Evolutionary conservation across 2,113 vertebrate genomes (phyloP).

Genomic region (Ibidorhyncha struthersii): DNA sequence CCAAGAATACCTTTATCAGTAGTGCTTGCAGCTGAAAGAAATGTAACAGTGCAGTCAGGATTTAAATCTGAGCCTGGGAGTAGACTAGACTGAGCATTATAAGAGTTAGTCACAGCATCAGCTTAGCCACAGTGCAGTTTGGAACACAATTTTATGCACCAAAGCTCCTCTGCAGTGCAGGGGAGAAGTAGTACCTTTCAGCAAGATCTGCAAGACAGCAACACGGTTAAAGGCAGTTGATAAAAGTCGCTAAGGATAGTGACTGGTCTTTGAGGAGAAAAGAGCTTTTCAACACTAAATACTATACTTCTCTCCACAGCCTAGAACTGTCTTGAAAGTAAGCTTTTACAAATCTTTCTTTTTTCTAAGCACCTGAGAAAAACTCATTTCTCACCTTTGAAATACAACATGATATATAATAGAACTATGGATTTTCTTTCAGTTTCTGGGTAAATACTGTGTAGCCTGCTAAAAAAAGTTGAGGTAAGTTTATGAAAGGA

Average conservation of each 20-base stretch:
- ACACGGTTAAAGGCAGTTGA: rapidly evolving
- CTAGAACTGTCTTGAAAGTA: neutral
- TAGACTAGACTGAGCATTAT: neutral
- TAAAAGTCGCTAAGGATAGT: neutral
- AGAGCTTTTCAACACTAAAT: neutral
- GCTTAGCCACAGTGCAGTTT: neutral
- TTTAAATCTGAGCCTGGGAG: neutral
- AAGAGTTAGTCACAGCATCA: neutral
- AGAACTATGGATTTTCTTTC: neutral
- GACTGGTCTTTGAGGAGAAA: neutral
- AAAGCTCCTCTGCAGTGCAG: neutral
- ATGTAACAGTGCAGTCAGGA: neutral
- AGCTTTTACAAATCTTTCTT: neutral
- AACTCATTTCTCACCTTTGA: neutral
- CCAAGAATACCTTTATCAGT: neutral
- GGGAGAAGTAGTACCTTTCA: neutral
- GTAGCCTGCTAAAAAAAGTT: neutral
- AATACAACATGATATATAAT: neutral
- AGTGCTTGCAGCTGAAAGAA: neutral
- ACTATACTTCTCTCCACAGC: neutral
- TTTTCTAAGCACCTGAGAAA: neutral
- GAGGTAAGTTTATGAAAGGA: neutral
- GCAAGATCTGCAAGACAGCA: neutral
- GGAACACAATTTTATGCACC: neutral
- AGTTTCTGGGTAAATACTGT: neutral